These are phyloP conservation scores for Enteromius radiatus DNA, from an alignment of 2,797 vertebrate genomes.

Conservation along the genomic window DNA sequence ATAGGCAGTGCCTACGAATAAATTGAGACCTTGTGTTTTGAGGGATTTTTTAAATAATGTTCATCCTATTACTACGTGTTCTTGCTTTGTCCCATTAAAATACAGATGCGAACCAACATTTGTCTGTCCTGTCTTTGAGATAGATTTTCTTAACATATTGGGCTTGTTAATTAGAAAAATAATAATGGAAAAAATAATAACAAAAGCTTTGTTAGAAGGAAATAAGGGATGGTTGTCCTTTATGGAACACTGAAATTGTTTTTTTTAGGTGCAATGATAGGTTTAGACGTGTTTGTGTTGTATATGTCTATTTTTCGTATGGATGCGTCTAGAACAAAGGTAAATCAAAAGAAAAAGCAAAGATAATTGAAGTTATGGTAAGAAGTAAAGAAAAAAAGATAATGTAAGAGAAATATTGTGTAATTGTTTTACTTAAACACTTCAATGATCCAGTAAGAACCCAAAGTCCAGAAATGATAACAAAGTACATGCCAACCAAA, in stretches of 20 bases:
- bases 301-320: neutral
- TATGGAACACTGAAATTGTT: neutral
- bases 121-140: conserved; percentile 21
- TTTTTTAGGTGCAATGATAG: neutral
- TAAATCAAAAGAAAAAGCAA: neutral
- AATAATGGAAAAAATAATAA: neutral
- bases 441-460: neutral
- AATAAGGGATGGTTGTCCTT: neutral
- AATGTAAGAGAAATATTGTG: neutral
- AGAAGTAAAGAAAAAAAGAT: neutral
- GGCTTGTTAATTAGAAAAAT: neutral
- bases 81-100: conserved; percentile 81
- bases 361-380: neutral
- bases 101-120: conserved; percentile 70
- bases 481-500: neutral
- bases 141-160: neutral
- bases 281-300: neutral
- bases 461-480: neutral
- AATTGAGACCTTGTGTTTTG: conserved; percentile 70
- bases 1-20: conserved; percentile 77
- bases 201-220: neutral
- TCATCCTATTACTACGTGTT: conserved; percentile 74
- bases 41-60: conserved; percentile 63
- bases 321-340: neutral
- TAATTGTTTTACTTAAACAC: neutral